Conservation (phyloP, 1,140 invertebrate species). For the Papilio xuthus region DNA sequence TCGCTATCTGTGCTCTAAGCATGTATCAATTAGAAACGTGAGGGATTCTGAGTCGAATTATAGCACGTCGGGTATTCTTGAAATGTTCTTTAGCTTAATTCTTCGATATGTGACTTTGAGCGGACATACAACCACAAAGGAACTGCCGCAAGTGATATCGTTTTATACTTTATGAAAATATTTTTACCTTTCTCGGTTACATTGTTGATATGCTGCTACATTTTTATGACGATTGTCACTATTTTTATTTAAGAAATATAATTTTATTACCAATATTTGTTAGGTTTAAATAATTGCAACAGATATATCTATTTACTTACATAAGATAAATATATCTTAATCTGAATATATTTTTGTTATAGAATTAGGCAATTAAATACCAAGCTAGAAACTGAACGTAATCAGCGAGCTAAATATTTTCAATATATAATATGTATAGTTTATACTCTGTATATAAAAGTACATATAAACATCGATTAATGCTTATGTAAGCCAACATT, state of each 20-base stretch:
- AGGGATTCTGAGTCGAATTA: conserved; percentile 16
- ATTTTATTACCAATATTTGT: too few species aligned
- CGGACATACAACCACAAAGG: conserved; percentile 1
- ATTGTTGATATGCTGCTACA: too few species aligned
- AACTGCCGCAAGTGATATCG: conserved; percentile 6
- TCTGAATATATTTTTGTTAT: too few species aligned
- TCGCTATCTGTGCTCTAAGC: conserved; percentile 34
- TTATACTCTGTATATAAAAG: background rate
- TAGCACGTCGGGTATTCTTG: conserved; percentile 15
- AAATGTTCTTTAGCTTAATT: conserved; percentile 33
- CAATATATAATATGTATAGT: too few species aligned
- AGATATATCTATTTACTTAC: too few species aligned
- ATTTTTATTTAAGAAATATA: too few species aligned
- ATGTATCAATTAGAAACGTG: conserved; percentile 37
- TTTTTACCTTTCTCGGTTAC: background rate
- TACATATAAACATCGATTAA: conserved; percentile 4
- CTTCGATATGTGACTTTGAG: conserved; percentile 8
- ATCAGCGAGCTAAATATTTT: too few species aligned
- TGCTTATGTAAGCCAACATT: conserved; percentile 29
- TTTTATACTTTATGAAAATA: conserved; percentile 5
- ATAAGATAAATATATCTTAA: too few species aligned
- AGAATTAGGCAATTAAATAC: too few species aligned
- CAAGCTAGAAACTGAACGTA: too few species aligned
- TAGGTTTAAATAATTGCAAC: too few species aligned
- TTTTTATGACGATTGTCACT: too few species aligned